Evolutionary conservation across 92 coral and sea anemone genomes (phyloP).

Genomic region (Zoanthus gigantus): DNA sequence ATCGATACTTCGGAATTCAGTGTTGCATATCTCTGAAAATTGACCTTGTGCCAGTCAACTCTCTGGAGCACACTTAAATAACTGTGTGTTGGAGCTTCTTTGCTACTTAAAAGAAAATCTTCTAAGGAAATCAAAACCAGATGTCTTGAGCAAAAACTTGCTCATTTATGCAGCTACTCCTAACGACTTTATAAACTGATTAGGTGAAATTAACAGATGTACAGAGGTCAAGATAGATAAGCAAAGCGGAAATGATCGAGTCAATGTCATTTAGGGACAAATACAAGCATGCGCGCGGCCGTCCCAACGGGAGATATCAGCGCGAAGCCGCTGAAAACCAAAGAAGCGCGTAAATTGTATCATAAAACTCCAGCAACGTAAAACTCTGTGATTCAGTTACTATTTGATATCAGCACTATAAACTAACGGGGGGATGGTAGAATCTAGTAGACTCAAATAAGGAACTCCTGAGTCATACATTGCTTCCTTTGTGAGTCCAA

Average conservation of each 20-base stretch:
- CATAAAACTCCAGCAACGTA: slow-evolving; percentile 11
- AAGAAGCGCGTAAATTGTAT: slow-evolving; percentile 1
- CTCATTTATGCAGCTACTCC: slow-evolving; percentile 20
- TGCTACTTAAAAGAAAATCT: background rate
- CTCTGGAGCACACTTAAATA: slow-evolving; percentile 5
- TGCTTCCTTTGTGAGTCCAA: background rate
- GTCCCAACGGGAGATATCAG: slow-evolving; percentile 4
- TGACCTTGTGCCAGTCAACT: background rate
- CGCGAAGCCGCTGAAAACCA: background rate
- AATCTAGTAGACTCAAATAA: background rate
- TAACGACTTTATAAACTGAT: slow-evolving; percentile 55
- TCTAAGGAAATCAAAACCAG: slow-evolving; percentile 22
- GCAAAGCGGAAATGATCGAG: slow-evolving; percentile 48
- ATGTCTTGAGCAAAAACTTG: slow-evolving; percentile 29
- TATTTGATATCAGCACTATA: slow-evolving; percentile 12
- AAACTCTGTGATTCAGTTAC: slow-evolving; percentile 45
- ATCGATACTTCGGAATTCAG: slow-evolving; percentile 37
- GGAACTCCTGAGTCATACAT: background rate
- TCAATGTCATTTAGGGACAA: slow-evolving; percentile 18
- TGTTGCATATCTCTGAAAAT: background rate
- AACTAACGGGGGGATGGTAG: slow-evolving; percentile 13
- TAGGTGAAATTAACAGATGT: slow-evolving; percentile 55
- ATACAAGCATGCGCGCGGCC: slow-evolving; percentile 39
- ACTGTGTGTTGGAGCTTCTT: slow-evolving; percentile 15
- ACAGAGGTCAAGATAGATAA: slow-evolving; percentile 55